Conservation (phyloP, 1,140 invertebrate species). For the Anoplophora glabripennis region DNA sequence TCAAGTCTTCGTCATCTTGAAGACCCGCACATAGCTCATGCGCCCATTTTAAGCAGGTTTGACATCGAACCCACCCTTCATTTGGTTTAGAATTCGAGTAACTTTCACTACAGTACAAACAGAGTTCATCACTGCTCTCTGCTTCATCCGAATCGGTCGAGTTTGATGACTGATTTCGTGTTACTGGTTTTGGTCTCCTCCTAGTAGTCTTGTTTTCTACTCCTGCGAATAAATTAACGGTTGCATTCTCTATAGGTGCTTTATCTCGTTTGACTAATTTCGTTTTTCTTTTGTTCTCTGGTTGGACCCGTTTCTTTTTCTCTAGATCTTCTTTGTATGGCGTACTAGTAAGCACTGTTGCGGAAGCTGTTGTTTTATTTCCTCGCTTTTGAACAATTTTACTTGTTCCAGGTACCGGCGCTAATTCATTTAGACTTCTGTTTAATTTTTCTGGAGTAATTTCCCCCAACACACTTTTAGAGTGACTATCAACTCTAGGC, state of each 20-base stretch:
- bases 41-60: background rate
- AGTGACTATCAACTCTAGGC: too few relatives aligned
- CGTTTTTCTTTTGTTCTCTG: too few relatives aligned
- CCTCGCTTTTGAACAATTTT: background rate
- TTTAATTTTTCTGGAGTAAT: slow-evolving; percentile 3
- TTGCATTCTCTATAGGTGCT: background rate
- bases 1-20: background rate
- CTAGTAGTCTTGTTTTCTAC: background rate
- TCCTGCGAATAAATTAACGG: background rate
- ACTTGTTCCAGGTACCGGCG: background rate
- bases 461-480: background rate
- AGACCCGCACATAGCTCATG: background rate
- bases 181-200: background rate
- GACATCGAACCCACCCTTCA: slow-evolving; percentile 1
- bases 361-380: slow-evolving; percentile 2
- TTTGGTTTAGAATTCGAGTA: slow-evolving; percentile 1
- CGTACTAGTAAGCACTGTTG: slow-evolving; percentile 2
- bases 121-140: background rate
- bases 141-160: background rate
- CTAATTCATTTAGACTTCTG: background rate
- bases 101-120: background rate
- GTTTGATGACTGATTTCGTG: background rate
- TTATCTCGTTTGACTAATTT: too few relatives aligned
- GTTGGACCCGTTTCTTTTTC: background rate
- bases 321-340: background rate